These are phyloP conservation scores for Corvus moneduloides DNA, from an alignment of 2,113 vertebrate species.

Conservation along the genomic window DNA sequence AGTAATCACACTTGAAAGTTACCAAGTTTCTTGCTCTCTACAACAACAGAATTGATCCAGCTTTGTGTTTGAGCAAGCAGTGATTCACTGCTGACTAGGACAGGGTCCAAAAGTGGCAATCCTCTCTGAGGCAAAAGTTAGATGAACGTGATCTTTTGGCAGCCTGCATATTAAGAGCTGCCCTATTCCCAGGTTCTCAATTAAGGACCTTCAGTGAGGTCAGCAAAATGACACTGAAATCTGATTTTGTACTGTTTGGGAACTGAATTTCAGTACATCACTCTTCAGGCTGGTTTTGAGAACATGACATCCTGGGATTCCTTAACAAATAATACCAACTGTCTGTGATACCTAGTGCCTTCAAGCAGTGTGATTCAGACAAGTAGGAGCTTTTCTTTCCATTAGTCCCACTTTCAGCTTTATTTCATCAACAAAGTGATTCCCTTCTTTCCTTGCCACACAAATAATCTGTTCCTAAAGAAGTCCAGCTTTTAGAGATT, in stretches of 20 bases:
- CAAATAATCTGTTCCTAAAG: neutral
- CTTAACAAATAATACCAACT: neutral
- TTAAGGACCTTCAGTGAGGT: neutral
- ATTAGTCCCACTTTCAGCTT: neutral
- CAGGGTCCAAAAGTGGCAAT: neutral
- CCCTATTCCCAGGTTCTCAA: neutral
- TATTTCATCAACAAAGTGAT: neutral
- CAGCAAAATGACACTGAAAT: neutral
- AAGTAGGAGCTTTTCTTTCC: slow-evolving; percentile 6
- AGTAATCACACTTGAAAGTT: neutral
- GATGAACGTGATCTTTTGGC: neutral
- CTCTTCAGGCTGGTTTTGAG: neutral
- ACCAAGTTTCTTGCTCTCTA: neutral
- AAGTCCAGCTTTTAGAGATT: neutral
- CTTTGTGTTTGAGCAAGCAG: neutral
- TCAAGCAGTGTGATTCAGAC: slow-evolving; percentile 17
- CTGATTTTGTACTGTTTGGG: neutral
- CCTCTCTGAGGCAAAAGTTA: neutral
- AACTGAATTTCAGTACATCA: neutral
- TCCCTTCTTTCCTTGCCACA: neutral
- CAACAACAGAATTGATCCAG: neutral
- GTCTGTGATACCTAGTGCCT: neutral
- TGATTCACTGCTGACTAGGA: neutral
- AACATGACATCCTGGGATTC: neutral
- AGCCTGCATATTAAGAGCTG: neutral